Conservation (phyloP, 2,888 invertebrate species). For the Artemia sinica region DNA sequence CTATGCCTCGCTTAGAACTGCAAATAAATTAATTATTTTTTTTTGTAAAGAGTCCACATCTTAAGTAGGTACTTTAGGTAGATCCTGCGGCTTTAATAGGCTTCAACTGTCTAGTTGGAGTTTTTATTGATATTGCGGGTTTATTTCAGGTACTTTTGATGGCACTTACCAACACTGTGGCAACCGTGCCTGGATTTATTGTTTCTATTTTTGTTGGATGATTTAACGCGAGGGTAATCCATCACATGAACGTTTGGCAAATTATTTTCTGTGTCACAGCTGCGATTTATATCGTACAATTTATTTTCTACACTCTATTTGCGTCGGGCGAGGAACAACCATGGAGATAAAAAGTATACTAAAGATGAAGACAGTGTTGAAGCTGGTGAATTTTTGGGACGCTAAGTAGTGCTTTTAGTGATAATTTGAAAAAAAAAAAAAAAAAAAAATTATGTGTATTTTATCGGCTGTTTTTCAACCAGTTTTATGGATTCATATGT, state of each 20-base stretch:
- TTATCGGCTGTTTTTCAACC: no score
- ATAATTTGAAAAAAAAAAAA: no score
- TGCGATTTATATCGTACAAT: constrained; percentile 50
- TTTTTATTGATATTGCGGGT: neutral
- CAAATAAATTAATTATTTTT: no score
- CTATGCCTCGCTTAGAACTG: no score
- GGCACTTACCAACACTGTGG: constrained; percentile 58
- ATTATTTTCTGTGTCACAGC: constrained; percentile 57
- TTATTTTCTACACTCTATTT: constrained; percentile 42
- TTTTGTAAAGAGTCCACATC: no score
- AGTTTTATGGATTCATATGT: no score
- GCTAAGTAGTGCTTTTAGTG: no score
- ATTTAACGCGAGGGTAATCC: constrained; percentile 52
- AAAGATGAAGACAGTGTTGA: neutral
- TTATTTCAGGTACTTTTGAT: constrained; percentile 50
- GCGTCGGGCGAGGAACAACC: constrained; percentile 51
- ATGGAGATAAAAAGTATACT: constrained; percentile 41
- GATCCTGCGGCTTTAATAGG: no score
- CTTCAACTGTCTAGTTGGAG: neutral
- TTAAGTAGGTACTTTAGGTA: no score
- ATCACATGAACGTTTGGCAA: constrained; percentile 55
- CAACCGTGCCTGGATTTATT: constrained; percentile 60
- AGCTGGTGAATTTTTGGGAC: no score
- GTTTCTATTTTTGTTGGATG: constrained; percentile 57
- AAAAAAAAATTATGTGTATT: no score